Percentiles rank a stretch among this genome's conserved stretches.
Conservation (phyloP, 2,113 vertebrate genomes). For the Diphyllodes magnificus region DNA sequence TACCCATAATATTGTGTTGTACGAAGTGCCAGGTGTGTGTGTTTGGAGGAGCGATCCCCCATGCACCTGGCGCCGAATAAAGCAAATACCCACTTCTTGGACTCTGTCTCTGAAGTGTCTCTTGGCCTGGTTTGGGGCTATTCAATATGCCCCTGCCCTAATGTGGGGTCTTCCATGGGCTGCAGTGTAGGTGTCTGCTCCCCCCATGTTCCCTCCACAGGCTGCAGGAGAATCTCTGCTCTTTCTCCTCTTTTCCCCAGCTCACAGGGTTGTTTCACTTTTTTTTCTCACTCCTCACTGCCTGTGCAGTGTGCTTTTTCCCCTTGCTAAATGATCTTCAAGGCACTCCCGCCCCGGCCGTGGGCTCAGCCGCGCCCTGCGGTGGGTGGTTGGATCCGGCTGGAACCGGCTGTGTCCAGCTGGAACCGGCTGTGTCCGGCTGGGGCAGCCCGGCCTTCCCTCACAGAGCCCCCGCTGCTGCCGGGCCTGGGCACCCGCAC, state of each 20-base stretch:
- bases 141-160: too few relatives aligned
- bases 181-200: background rate
- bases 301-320: background rate
- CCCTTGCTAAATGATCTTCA: background rate
- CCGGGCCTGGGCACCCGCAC: accelerated
- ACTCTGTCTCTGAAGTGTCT: too few relatives aligned
- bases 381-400: accelerated
- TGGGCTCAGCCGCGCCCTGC: accelerated
- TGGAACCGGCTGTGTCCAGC: background rate
- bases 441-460: accelerated
- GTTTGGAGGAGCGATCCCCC: too few relatives aligned
- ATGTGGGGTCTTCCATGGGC: accelerated
- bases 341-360: accelerated
- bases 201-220: accelerated
- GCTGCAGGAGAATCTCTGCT: background rate
- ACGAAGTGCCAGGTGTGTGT: too few relatives aligned
- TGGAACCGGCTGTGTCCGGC: background rate
- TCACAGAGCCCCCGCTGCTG: accelerated
- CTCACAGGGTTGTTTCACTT: background rate
- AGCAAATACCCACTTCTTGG: too few relatives aligned
- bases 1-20: too few relatives aligned
- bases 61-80: too few relatives aligned
- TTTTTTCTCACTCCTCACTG: background rate
- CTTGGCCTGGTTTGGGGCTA: too few relatives aligned
- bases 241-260: background rate